A percentile compares a stretch with the other conserved stretches of the same genome.
Conservation (phyloP, 2,113 vertebrate species). For the Choloepus hoffmanni region DNA sequence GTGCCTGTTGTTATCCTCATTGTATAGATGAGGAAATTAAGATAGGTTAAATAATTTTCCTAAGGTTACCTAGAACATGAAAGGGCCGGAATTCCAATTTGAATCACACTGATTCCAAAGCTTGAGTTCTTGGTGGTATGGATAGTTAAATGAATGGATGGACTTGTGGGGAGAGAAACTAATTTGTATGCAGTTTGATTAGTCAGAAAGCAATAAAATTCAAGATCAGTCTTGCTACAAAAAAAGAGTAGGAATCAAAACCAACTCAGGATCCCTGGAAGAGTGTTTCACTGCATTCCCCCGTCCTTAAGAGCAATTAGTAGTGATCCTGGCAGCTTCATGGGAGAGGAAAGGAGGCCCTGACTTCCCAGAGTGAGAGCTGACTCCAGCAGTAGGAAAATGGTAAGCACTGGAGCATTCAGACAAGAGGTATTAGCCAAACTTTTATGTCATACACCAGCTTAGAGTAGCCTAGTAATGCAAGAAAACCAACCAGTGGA, state of each 20-base stretch:
- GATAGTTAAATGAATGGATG: background rate
- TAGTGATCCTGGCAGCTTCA: background rate
- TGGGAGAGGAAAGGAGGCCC: background rate
- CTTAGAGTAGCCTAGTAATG: background rate
- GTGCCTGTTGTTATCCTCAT: background rate
- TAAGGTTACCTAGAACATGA: background rate
- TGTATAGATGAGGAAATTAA: slow-evolving; percentile 18
- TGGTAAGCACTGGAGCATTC: background rate
- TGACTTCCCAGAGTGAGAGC: background rate
- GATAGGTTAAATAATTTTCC: background rate
- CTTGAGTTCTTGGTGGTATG: background rate
- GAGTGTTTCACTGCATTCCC: background rate
- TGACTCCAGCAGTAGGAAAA: background rate
- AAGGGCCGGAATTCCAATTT: background rate
- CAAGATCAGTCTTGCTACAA: background rate
- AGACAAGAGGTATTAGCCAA: background rate
- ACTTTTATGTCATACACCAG: background rate
- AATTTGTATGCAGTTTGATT: background rate
- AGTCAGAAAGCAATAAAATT: background rate
- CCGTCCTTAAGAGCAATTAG: background rate
- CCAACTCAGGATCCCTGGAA: background rate
- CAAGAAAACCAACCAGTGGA: background rate
- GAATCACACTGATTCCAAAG: slow-evolving; percentile 19
- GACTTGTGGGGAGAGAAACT: background rate
- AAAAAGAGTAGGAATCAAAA: background rate